These are phyloP conservation scores for Eumacrocentrus americanus DNA, from an alignment of 2,888 invertebrate species.

Conservation along the genomic window DNA sequence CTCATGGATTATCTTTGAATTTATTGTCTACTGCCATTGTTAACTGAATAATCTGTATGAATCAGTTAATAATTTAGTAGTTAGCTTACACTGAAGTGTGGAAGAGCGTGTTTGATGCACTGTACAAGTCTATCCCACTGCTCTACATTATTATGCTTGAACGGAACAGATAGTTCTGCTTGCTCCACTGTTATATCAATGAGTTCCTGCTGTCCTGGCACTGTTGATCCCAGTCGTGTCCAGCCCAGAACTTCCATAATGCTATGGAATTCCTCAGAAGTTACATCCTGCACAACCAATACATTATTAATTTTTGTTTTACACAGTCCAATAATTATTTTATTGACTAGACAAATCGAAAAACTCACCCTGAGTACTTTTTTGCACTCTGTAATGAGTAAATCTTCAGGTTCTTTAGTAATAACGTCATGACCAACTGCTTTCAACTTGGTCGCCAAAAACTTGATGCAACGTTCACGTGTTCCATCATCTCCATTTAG, in stretches of 20 bases:
- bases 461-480: conserved; percentile 86
- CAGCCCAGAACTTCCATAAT: conserved; percentile 85
- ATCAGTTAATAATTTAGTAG: not conserved
- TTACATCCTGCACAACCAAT: conserved; percentile 77
- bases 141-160: conserved; percentile 75
- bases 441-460: conserved; percentile 83
- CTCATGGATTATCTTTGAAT: conserved; percentile 78
- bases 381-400: conserved; percentile 81
- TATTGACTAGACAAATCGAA: not conserved
- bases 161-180: conserved; percentile 79
- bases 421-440: conserved; percentile 78
- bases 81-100: conserved; percentile 83
- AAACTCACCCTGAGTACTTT: conserved; percentile 76
- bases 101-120: conserved; percentile 84
- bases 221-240: conserved; percentile 81
- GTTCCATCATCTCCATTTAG: conserved; percentile 75
- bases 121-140: conserved; percentile 73
- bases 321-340: too few species aligned
- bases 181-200: conserved; percentile 85
- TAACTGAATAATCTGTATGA: too few species aligned
- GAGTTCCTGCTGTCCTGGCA: conserved; percentile 85
- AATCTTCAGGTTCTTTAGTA: conserved; percentile 84
- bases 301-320: too few species aligned
- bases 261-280: conserved; percentile 88
- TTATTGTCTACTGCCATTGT: too few species aligned